Evolutionary conservation across 2,113 vertebrate species (phyloP).

Genomic region (Neolamprologus falcicula): DNA sequence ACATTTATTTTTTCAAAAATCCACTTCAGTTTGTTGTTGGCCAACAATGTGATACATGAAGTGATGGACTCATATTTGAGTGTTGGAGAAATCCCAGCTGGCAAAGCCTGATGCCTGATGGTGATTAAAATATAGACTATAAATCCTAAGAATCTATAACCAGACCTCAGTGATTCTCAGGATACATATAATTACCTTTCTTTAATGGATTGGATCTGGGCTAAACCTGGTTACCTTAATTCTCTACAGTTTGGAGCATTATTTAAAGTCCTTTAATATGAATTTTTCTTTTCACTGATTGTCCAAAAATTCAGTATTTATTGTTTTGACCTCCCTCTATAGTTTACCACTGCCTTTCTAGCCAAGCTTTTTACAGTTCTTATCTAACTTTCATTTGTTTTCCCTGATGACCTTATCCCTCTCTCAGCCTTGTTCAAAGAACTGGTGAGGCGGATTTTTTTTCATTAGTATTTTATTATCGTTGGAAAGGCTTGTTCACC

Average conservation of each 20-base stretch:
- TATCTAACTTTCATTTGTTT: not conserved
- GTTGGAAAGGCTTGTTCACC: not conserved
- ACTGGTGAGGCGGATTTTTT: accelerated
- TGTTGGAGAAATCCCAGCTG: not conserved
- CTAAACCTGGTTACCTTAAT: not conserved
- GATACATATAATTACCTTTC: not conserved
- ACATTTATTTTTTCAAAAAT: not conserved
- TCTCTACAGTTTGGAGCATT: not conserved
- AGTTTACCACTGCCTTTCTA: not conserved
- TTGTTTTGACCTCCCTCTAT: not conserved
- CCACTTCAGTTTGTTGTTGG: not conserved
- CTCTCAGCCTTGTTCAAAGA: not conserved
- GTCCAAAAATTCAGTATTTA: not conserved
- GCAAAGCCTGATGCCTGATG: not conserved
- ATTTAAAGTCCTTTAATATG: not conserved
- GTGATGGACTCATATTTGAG: not conserved
- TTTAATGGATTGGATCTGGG: not conserved
- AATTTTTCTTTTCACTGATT: not conserved
- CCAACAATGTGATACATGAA: not conserved
- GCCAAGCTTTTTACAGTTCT: not conserved
- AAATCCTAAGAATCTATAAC: not conserved
- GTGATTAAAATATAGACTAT: not conserved
- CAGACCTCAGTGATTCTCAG: not conserved
- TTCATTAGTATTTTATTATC: not conserved
- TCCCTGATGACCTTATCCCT: not conserved